Evolutionary conservation across 2,797 vertebrate genomes (phyloP).

Genomic region (Ateles fusciceps): DNA sequence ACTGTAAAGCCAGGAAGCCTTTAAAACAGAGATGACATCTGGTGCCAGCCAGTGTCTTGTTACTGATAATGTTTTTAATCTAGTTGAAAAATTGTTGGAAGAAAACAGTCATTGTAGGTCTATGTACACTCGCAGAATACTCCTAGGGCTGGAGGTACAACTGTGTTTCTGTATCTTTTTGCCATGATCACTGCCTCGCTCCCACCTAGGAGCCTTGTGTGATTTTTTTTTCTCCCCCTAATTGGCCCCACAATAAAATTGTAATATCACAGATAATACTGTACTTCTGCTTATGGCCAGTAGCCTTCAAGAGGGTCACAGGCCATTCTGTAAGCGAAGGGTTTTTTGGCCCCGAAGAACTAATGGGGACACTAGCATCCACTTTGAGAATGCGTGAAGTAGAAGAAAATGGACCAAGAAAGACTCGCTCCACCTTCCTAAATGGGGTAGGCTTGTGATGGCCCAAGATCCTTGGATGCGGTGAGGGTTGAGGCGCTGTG

Average conservation of each 20-base stretch:
- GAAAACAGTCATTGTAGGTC: background rate
- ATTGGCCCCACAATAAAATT: background rate
- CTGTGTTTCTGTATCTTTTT: background rate
- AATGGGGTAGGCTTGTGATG: background rate
- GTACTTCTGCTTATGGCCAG: background rate
- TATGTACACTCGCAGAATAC: background rate
- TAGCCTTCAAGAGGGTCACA: background rate
- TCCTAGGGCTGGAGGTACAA: background rate
- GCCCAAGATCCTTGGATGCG: fast-evolving
- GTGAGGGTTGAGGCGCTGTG: too few species aligned
- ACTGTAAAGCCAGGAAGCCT: background rate
- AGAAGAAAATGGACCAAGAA: background rate
- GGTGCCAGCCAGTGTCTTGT: background rate
- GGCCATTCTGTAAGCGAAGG: background rate
- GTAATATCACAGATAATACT: background rate
- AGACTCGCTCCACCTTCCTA: background rate
- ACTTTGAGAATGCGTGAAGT: background rate
- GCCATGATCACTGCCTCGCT: background rate
- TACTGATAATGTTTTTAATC: background rate
- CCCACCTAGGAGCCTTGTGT: background rate
- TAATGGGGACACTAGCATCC: too few species aligned
- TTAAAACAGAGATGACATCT: background rate
- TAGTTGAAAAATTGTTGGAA: background rate
- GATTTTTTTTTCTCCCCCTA: background rate
- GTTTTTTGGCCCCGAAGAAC: background rate